phyloP scores from a whole-genome alignment of 2,888 invertebrate species.

The Dyspetes luteomarginatus region DNA sequence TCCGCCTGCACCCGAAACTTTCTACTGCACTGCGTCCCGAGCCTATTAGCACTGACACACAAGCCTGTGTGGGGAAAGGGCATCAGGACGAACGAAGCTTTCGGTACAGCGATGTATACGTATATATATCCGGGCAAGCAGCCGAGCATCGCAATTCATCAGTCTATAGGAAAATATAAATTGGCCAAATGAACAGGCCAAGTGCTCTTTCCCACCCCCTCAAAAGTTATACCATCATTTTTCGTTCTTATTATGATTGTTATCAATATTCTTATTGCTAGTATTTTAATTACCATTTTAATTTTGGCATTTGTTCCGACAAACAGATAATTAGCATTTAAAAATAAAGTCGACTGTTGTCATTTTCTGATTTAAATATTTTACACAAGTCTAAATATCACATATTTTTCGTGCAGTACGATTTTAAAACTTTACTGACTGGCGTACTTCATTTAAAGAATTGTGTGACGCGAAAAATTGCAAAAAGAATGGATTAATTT shows the following conservation, averaged over 20 bases:
- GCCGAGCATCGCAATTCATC: constrained; percentile 13
- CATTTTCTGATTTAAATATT: background rate
- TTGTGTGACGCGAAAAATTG: too few species aligned
- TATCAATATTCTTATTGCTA: background rate
- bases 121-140: background rate
- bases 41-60: constrained; percentile 35
- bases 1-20: constrained; percentile 44
- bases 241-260: too few species aligned
- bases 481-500: background rate
- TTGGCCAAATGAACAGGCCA: background rate
- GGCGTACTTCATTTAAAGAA: background rate
- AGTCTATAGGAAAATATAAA: constrained; percentile 13
- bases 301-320: background rate
- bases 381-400: background rate
- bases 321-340: too few species aligned
- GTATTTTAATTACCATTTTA: background rate
- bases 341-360: background rate
- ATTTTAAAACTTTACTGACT: background rate
- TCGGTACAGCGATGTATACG: constrained; percentile 3
- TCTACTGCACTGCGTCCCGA: constrained; percentile 55
- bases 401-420: background rate
- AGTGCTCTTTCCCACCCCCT: background rate
- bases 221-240: constrained; percentile 20
- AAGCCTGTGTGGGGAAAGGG: background rate
- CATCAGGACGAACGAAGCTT: background rate